Evolutionary conservation across 2,888 invertebrate genomes (phyloP), one percentile per base, ranked within the genome.

Genomic region (Anagyrus pseudococci): DNA sequence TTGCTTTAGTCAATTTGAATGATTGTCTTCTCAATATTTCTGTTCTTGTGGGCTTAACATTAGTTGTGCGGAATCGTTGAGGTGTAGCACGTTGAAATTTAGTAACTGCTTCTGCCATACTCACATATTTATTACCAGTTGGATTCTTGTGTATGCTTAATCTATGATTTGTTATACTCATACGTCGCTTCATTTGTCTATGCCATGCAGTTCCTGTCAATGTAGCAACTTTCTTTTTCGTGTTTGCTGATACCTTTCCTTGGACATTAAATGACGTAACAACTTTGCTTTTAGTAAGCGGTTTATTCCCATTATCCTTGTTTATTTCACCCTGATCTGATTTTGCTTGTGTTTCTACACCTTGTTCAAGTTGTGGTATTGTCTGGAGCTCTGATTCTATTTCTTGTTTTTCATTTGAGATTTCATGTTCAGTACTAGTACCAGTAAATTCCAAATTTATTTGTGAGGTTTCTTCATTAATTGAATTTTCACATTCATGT

Each of bases 31-130:
- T 69, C 0, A 70, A 54, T 54, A 72, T 73, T 17, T 62, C 67
- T 13, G 72, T 17, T 52, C 73, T 72, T 47, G 56, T 81, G 33
- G 67, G 61, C 60, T 72, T 72, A 1, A 66, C 69, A 6, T 73
- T 76, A 22, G 72, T 73, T 0, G 82, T 78, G 46, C 81, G 82
- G 69, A 85, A 87, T 55, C 87, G 77, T 41, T 83, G 79, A 0
- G 87, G 87, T 1, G 87, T 87, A 8, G 77, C 78, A 29, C 74
- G 82, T 43, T 85, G 84, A 67, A 84, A 87, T 46, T 82, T 83
- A 0, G 75, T 76, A 6, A 87, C 75, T 17, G 83, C 82, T 71
- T 87, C 85, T 0, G 86, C 86, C 70, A 85, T 75, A 22, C 85
- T 83, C 4, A 85, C 74, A 62, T 77, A 84, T 23, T 78, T 73